Conservation (phyloP, 1,140 invertebrate species). For the Leptopilina boulardi region DNA sequence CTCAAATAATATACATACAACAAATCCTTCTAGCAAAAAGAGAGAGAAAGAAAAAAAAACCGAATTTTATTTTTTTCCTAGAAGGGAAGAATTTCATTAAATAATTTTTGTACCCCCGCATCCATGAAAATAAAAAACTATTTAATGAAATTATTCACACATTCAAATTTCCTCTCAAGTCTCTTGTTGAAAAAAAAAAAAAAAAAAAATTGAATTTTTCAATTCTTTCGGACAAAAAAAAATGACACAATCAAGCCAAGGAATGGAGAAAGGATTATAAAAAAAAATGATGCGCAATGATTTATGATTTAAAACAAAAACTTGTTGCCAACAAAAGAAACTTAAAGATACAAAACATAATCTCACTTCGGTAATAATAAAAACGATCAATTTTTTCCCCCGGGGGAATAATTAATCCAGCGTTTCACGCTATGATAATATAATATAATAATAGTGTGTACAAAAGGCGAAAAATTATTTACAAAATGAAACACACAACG, state of each 20-base stretch:
- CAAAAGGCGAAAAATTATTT: constrained; percentile 43
- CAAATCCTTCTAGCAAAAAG: constrained; percentile 12
- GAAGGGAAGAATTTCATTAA: background rate
- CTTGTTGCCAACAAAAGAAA: constrained; percentile 74
- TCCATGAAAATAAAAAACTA: background rate
- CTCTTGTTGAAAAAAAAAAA: background rate
- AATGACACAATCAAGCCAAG: constrained; percentile 14
- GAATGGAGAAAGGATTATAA: constrained; percentile 52
- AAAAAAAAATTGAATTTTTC: too few relatives aligned
- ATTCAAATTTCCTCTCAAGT: background rate
- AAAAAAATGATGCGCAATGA: constrained; percentile 56
- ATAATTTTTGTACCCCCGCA: background rate
- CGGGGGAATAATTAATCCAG: background rate
- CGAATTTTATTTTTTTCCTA: background rate
- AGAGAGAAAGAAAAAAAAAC: background rate
- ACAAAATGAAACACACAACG: constrained; percentile 43
- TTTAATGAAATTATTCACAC: background rate
- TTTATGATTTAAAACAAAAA: constrained; percentile 71
- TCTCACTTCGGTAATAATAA: constrained; percentile 63
- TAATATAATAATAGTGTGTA: constrained; percentile 34
- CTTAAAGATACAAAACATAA: constrained; percentile 71
- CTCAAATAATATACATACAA: background rate
- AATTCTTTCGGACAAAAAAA: background rate
- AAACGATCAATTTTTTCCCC: background rate
- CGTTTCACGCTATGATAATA: background rate